These are phyloP conservation scores for Meriones unguiculatus DNA, from an alignment of 2,113 vertebrate genomes.

Conservation along the genomic window DNA sequence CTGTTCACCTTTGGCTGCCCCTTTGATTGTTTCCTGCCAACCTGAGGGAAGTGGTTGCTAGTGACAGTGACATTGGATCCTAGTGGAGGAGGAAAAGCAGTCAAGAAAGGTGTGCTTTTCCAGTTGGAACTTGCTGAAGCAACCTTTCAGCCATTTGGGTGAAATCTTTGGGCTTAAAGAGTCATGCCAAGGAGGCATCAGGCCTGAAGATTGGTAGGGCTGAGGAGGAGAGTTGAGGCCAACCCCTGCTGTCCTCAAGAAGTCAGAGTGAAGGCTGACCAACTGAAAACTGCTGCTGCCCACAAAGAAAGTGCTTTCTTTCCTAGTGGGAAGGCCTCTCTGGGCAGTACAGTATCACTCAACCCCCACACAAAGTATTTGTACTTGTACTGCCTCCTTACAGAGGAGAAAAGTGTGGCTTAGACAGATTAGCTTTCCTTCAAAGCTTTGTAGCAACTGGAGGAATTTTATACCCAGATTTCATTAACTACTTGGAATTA, in stretches of 20 bases:
- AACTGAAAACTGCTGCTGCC: not conserved
- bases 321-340: not conserved
- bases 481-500: not conserved
- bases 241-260: not conserved
- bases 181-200: not conserved
- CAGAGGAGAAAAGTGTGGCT: slow-evolving; percentile 41
- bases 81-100: slow-evolving; percentile 51
- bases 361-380: not conserved
- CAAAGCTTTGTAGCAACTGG: not conserved
- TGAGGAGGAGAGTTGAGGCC: not conserved
- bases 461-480: not conserved
- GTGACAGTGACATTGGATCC: not conserved
- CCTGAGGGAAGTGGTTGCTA: not conserved
- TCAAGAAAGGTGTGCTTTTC: slow-evolving; percentile 60
- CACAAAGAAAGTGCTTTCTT: not conserved
- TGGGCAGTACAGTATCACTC: not conserved
- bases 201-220: not conserved
- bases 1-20: not conserved
- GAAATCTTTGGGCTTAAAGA: slow-evolving; percentile 18
- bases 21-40: slow-evolving; percentile 5
- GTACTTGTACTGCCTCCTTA: not conserved
- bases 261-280: not conserved
- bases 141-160: not conserved
- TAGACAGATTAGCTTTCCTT: not conserved
- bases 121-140: not conserved